Base-by-base conservation (phyloP, 2,888 invertebrate species). In the Phrixothrix hirtus region DNA sequence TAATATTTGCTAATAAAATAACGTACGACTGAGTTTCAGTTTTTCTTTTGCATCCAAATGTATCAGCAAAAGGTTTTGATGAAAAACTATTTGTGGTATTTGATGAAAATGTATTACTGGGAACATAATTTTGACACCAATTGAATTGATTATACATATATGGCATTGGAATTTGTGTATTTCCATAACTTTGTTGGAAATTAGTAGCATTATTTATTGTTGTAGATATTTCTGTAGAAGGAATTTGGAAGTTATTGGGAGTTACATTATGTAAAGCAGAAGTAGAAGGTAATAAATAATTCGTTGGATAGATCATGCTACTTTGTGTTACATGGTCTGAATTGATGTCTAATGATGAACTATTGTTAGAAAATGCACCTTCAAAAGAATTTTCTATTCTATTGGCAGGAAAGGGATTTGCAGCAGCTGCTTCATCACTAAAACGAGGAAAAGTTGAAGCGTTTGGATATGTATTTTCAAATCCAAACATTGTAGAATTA, bases 1-100 rank as follows among this genome's bases (percentile, higher is more conserved):
- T 29, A 11, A 34, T 10, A 30, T 26, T 46, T n/a, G n/a, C n/a
- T n/a, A 34, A 45, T 7, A 17, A 30, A 44, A 42, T 1, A 31
- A 31, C 2, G 3, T 72, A 75, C 74, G 68, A 60, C 45, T 73
- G 72, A 27, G 72, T 69, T 25, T 73, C 70, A 1, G 69, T 73
- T 68, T 75, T 75, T 46, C 75, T 56, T 59, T 75, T 75, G 37
- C 48, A 41, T 10, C 48, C 41, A 41, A 48, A 48, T 4, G 25
- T 9, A 9, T 35, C 36, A 9, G 25, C 9, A 5, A 39, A 16
- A n/a, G 38, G 37, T 12, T 39, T 39, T 13, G 34, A 15, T 4
- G 16, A 3, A 21, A 26, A 15, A 17, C 7, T 30, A 37, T 10
- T 13, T 6, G 5, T 27, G 2, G 7, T 12, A 21, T 5, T 10